Evolutionary conservation across 1,140 invertebrate genomes (phyloP), one percentile per base, ranked within the genome.

Genomic region (Drosophila auraria): DNA sequence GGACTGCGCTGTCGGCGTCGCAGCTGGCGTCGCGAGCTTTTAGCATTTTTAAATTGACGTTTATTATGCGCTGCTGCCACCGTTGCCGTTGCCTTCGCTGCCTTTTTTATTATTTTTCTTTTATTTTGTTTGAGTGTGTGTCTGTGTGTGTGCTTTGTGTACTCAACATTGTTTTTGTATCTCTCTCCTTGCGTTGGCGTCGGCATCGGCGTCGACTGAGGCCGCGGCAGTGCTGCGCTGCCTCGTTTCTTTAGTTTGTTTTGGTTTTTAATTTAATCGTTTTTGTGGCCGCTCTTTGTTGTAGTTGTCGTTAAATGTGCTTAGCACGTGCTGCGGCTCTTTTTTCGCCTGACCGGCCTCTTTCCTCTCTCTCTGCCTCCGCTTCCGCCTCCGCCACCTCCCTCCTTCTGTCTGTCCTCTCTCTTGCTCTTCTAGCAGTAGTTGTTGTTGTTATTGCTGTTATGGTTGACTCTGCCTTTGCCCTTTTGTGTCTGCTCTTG

Each of bases 261-360:
- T 87, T 87, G 84, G 84, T 87, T 87, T 87, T 87, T 87, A 87
- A 87, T 87, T 87, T 87, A 87, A 87, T 87, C 84, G 84, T 87
- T 87, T 87, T 89, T 84, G 86, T 87, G 63, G 74, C 65, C 57
- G 61, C 78, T 75, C 49, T 51, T 60, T 86, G 82, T 72, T 83
- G 83, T 83, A 78, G 83, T 89, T 84, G 84, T 83, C 84, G 84
- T 87, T 89, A 87, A 87, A 87, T 87, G 84, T 87, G 84, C 83
- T 87, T 89, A 89, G 84, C 84, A 87, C 84, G 84, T 87, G 84
- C 84, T 79, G 60, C 54, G 56, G 42, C 44, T 61, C 30, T 66
- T 66, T 61, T 63, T 47, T 66, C 23, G 80, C 80, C 80, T 82
- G 78, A 81, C 82, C 84, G 74, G 81, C 86, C 80, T 76, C 73